Conservation (phyloP, 2,797 vertebrate genomes). For the Tapera naevia region DNA sequence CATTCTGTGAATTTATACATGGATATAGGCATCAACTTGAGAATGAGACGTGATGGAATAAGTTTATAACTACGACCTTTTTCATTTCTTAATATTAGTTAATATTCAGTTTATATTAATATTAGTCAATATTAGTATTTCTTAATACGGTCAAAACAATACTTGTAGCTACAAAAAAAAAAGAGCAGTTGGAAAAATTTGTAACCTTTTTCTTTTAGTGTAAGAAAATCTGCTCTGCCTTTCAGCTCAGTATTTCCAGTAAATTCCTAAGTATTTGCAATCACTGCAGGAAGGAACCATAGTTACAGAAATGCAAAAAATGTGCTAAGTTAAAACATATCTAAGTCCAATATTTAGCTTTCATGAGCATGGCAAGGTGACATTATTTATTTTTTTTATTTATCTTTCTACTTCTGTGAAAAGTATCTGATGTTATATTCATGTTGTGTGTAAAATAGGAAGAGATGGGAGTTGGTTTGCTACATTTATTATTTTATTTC, state of each 20-base stretch:
- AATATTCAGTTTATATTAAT: no score
- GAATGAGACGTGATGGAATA: neutral
- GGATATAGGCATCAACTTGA: neutral
- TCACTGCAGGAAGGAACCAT: neutral
- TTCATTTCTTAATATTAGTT: neutral
- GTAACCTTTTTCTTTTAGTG: neutral
- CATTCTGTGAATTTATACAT: neutral
- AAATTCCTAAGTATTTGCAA: neutral
- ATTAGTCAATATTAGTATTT: no score
- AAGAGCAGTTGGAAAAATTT: neutral
- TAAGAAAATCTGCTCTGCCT: neutral
- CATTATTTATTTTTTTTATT: neutral
- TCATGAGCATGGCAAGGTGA: neutral
- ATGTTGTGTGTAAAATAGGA: neutral
- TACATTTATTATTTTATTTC: neutral
- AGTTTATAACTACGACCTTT: neutral
- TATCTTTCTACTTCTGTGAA: neutral
- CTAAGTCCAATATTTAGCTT: neutral
- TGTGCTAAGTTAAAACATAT: neutral
- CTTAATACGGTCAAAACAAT: neutral
- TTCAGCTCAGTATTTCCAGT: neutral
- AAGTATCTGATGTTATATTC: neutral
- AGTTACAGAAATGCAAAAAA: neutral
- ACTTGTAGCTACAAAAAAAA: neutral
- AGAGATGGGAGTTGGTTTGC: accelerated